A percentile compares a stretch with the other conserved stretches of the same genome.
phyloP scores from a whole-genome alignment of 2,113 vertebrate genomes.

The Hippocampus zosterae region DNA sequence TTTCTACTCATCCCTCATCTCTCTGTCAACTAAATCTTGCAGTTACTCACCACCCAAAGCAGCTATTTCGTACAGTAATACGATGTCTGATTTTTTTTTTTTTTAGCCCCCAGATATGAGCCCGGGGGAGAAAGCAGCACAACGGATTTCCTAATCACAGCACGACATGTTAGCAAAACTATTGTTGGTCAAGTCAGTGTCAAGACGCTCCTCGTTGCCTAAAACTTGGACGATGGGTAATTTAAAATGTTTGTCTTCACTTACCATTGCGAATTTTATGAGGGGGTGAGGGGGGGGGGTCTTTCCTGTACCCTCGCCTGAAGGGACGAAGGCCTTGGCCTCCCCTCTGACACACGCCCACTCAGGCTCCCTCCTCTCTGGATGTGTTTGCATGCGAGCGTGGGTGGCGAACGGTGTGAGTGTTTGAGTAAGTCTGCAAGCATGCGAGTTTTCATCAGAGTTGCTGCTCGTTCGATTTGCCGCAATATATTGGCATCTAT shows the following conservation, averaged over 20 bases:
- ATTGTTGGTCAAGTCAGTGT: slow-evolving; percentile 47
- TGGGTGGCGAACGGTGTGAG: slow-evolving; percentile 32
- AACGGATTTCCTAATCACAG: slow-evolving; percentile 22
- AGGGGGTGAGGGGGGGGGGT: slow-evolving; percentile 10
- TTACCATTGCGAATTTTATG: slow-evolving; percentile 40
- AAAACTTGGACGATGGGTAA: slow-evolving; percentile 15
- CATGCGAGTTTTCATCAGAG: slow-evolving; percentile 19
- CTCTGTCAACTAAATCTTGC: slow-evolving; percentile 5
- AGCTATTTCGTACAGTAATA: background rate
- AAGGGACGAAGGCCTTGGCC: slow-evolving; percentile 39
- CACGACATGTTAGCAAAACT: slow-evolving; percentile 17
- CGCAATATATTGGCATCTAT: slow-evolving; percentile 31
- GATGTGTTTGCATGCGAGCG: slow-evolving; percentile 12
- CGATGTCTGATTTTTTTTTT: background rate
- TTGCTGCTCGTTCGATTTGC: slow-evolving; percentile 24
- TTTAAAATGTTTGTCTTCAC: slow-evolving; percentile 28
- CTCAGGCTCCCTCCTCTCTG: slow-evolving; percentile 39
- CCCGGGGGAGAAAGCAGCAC: background rate
- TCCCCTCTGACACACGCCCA: slow-evolving; percentile 53
- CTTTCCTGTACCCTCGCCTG: slow-evolving; percentile 39
- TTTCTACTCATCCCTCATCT: background rate
- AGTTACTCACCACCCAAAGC: background rate
- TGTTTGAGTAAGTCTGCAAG: slow-evolving; percentile 32
- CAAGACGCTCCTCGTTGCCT: too few species aligned
- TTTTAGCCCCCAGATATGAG: background rate